These are phyloP conservation scores for Henicopernis longicauda DNA, from an alignment of 2,113 vertebrate species.

Conservation along the genomic window DNA sequence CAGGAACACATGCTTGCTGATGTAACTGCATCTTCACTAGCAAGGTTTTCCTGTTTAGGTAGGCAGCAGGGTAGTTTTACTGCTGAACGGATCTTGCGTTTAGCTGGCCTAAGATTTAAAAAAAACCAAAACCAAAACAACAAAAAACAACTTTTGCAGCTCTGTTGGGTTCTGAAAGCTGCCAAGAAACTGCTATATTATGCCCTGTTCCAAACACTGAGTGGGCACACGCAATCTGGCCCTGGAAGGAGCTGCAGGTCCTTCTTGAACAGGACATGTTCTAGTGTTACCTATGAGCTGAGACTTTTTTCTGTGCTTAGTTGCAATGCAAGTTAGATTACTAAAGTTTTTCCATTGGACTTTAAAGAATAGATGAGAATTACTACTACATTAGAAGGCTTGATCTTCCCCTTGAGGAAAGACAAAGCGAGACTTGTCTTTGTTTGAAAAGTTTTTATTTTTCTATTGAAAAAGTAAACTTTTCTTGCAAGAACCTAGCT, in stretches of 20 bases:
- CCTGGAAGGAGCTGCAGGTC: not conserved
- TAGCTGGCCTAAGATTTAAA: not conserved
- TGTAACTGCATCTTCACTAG: not conserved
- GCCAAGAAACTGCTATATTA: not conserved
- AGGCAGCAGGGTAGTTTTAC: not conserved
- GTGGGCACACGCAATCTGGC: not conserved
- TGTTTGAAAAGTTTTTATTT: not conserved
- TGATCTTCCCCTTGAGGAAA: not conserved
- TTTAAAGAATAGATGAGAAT: not conserved
- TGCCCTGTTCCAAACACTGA: not conserved
- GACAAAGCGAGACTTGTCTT: not conserved
- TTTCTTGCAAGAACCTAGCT: not conserved
- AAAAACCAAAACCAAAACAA: not conserved
- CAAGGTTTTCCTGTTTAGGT: conserved; percentile 11
- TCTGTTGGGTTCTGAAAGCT: not conserved
- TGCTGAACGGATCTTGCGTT: not conserved
- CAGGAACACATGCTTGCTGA: not conserved
- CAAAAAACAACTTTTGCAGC: not conserved
- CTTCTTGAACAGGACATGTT: not conserved
- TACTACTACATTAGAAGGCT: not conserved
- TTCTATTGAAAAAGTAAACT: not conserved
- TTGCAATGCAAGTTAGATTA: not conserved
- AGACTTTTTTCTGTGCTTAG: not conserved
- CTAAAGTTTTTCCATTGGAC: not conserved
- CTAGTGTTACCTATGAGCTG: not conserved